Evolutionary conservation across 2,797 vertebrate genomes (phyloP).

Genomic region (Telmatherina bonti): DNA sequence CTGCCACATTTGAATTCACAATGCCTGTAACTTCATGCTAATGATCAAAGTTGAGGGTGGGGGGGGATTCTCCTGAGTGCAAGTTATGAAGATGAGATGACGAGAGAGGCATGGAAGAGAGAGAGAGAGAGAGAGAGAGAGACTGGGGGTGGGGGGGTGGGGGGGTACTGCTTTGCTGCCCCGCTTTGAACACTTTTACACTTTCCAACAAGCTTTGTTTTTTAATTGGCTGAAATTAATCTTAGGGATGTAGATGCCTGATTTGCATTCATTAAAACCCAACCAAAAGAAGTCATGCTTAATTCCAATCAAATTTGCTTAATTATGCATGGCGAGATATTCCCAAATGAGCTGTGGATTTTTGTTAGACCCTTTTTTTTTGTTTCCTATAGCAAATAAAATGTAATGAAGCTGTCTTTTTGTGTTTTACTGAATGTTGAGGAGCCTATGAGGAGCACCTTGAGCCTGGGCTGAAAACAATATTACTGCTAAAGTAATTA

Average conservation of each 20-base stretch:
- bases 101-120: conserved; percentile 55
- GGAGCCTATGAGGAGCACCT: conserved; percentile 96
- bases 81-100: conserved; percentile 87
- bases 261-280: conserved; percentile 99
- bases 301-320: conserved; percentile 99
- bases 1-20: conserved; percentile 79
- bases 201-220: conserved; percentile 99
- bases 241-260: conserved; percentile 99
- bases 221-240: conserved; percentile 99
- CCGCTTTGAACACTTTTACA: conserved; percentile 95
- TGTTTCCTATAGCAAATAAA: conserved; percentile 99
- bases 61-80: conserved; percentile 83
- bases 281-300: conserved; percentile 99
- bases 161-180: conserved; percentile 83
- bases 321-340: conserved; percentile 99
- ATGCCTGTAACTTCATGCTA: conserved; percentile 83
- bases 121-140: conserved; percentile 52
- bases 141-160: conserved; percentile 48
- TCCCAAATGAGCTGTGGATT: conserved; percentile 99
- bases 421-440: conserved; percentile 98
- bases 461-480: conserved; percentile 97
- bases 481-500: conserved; percentile 99
- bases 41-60: conserved; percentile 84
- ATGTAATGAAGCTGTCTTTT: conserved; percentile 99
- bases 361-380: conserved; percentile 90